Conservation (phyloP, 2,888 invertebrate genomes). For the Allophyes oxyacanthae region DNA sequence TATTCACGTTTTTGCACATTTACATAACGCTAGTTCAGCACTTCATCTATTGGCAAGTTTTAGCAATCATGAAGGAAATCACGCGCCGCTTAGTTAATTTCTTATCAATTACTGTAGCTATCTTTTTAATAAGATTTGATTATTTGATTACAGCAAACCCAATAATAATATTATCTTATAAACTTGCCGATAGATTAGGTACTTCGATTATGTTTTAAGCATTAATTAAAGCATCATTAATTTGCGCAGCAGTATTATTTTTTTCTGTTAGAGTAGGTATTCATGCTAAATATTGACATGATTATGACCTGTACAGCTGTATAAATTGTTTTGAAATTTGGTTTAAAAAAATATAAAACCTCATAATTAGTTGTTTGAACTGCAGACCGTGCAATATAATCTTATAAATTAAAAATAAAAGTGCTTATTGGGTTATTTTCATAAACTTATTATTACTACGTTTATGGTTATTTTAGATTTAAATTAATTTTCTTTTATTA, state of each 20-base stretch:
- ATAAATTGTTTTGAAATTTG: too few species aligned
- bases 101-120: conserved; percentile 11
- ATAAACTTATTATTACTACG: too few species aligned
- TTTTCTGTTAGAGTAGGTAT: conserved; percentile 7
- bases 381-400: too few species aligned
- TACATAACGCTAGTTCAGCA: conserved; percentile 21
- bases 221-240: conserved; percentile 13
- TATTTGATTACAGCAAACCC: conserved; percentile 29
- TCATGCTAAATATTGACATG: conserved; percentile 20
- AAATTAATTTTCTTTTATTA: too few species aligned
- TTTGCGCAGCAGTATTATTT: conserved; percentile 22
- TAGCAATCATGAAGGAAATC: conserved; percentile 31
- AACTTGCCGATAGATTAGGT: conserved; percentile 32
- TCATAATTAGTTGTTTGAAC: too few species aligned
- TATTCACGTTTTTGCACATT: conserved; percentile 69
- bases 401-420: too few species aligned
- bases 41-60: conserved; percentile 33
- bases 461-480: too few species aligned
- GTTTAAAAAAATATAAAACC: too few species aligned
- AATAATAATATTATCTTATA: conserved; percentile 27
- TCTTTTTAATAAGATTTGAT: conserved; percentile 19
- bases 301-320: neutral
- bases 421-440: too few species aligned
- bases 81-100: conserved; percentile 7
- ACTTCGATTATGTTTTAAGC: conserved; percentile 11